Evolutionary conservation across 1,140 invertebrate species (phyloP).

Genomic region (Asobara japonica): DNA sequence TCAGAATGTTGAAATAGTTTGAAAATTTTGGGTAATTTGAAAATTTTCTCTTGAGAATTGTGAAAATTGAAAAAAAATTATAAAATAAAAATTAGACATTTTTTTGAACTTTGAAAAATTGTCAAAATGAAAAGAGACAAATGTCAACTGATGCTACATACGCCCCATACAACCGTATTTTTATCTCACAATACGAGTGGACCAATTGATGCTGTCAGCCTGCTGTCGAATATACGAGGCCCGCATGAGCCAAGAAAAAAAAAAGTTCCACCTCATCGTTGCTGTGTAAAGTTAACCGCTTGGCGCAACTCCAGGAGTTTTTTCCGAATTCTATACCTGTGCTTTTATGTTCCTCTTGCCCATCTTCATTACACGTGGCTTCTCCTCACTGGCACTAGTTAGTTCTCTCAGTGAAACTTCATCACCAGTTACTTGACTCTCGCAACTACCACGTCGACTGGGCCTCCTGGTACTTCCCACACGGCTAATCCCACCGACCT

Average conservation of each 20-base stretch:
- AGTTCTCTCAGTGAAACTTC: conserved; percentile 58
- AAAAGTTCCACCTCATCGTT: too few relatives aligned
- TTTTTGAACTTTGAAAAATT: too few relatives aligned
- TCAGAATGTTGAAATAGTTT: too few relatives aligned
- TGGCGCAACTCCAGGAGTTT: not conserved
- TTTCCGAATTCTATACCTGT: conserved; percentile 59
- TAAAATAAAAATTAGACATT: too few relatives aligned
- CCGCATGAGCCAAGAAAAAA: not conserved
- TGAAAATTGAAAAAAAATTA: too few relatives aligned
- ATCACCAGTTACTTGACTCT: conserved; percentile 57
- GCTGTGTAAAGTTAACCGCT: not conserved
- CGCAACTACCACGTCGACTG: conserved; percentile 57
- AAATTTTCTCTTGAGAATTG: too few relatives aligned
- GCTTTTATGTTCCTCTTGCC: conserved; percentile 88
- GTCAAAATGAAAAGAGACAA: too few relatives aligned
- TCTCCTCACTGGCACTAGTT: conserved; percentile 63
- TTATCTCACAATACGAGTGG: not conserved
- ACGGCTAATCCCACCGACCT: conserved; percentile 55
- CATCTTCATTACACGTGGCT: conserved; percentile 77
- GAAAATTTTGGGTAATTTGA: too few relatives aligned
- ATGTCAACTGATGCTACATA: too few relatives aligned
- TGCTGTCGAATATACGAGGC: not conserved
- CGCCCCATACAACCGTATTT: too few relatives aligned
- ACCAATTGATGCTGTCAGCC: not conserved
- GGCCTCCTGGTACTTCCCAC: conserved; percentile 55